phyloP scores from a whole-genome alignment of 1,140 invertebrate species.

The Mamestra configurata region DNA sequence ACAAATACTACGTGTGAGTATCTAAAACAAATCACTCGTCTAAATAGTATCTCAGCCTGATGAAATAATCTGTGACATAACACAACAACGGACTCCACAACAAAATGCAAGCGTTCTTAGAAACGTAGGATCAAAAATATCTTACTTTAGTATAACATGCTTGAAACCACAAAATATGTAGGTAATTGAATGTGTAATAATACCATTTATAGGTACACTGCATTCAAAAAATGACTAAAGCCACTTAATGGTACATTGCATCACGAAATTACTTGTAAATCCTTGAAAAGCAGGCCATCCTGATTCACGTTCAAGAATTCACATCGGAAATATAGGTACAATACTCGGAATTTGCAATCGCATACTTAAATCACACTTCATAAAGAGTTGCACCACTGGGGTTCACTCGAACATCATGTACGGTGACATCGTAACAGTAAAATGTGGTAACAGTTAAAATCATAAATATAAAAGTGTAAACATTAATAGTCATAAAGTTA shows the following conservation, averaged over 20 bases:
- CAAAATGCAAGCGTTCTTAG: neutral
- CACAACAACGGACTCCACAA: neutral
- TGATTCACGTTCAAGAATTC: slow-evolving; percentile 57
- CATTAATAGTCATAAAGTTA: slow-evolving; percentile 11
- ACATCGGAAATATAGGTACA: slow-evolving; percentile 50
- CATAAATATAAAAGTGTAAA: slow-evolving; percentile 23
- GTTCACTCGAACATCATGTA: slow-evolving; percentile 1
- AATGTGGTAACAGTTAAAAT: slow-evolving; percentile 24
- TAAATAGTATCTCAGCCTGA: no score
- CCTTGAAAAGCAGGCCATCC: slow-evolving; percentile 59
- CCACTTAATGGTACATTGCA: slow-evolving; percentile 55
- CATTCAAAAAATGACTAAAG: slow-evolving; percentile 11
- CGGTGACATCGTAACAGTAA: neutral
- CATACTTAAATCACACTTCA: slow-evolving; percentile 54
- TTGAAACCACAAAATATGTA: neutral
- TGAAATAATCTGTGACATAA: neutral
- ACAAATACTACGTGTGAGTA: no score
- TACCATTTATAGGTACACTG: neutral
- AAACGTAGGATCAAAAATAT: neutral
- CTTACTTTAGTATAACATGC: neutral
- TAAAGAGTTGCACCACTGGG: slow-evolving; percentile 47
- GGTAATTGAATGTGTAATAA: neutral
- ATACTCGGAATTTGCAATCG: slow-evolving; percentile 60
- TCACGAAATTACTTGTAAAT: slow-evolving; percentile 56
- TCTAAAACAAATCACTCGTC: no score